A percentile compares a stretch with the other conserved stretches of the same genome.
phyloP scores from a whole-genome alignment of 2,797 vertebrate genomes.

The Mycteria americana region DNA sequence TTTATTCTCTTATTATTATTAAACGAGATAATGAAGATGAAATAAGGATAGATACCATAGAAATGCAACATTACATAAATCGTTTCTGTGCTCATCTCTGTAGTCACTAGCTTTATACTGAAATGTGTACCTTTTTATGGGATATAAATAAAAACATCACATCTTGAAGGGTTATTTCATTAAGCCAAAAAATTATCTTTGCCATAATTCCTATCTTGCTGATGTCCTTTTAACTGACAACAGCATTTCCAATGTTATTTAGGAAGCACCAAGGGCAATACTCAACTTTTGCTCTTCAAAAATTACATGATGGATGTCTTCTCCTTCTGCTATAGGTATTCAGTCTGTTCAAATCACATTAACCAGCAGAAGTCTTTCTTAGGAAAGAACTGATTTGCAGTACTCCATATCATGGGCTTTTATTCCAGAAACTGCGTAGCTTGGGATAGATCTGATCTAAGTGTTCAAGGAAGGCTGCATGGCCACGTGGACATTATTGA shows the following conservation, averaged over 20 bases:
- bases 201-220: neutral
- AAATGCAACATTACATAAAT: neutral
- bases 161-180: neutral
- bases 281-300: neutral
- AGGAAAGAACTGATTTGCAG: neutral
- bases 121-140: neutral
- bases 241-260: neutral
- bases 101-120: neutral
- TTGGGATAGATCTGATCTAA: neutral
- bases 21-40: neutral
- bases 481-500: neutral
- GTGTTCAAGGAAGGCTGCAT: neutral
- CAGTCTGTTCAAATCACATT: neutral
- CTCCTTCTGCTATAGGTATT: neutral
- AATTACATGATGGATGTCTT: neutral
- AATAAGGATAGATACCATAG: neutral
- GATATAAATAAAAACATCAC: neutral
- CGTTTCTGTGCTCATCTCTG: neutral
- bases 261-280: neutral
- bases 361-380: neutral
- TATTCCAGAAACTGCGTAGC: neutral
- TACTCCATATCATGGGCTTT: neutral
- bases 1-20: neutral
- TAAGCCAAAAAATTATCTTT: neutral
- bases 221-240: neutral